Evolutionary conservation across 2,888 invertebrate species (phyloP), one percentile per base, ranked within the genome.

Genomic region (Caenorhabditis parvicauda): DNA sequence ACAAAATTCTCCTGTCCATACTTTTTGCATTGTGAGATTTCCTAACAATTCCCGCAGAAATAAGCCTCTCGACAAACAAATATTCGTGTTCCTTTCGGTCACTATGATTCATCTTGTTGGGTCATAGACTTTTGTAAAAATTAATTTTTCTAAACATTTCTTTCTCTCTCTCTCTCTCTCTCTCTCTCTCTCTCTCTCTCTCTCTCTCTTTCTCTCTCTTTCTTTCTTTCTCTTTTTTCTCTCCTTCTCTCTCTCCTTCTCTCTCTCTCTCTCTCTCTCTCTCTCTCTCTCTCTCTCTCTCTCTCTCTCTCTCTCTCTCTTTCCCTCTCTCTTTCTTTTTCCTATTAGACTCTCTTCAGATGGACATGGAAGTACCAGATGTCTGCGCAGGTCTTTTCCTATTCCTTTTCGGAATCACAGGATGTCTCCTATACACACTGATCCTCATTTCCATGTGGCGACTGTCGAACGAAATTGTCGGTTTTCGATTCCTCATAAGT

Each of bases 391-490:
- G 74, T 12, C 50, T 67, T 24, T 64, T 74, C 39, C 63, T 74
- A 1, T 52, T 74, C 6, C 38, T 71, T 1, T 67, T 71, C 54
- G 74, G 74, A 21, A 50, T 68, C 42, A 35, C 62, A 41, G 74
- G 74, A 43, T 66, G 73, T 43, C 58, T 58, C 12, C 53, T 74
- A 22, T 72, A 74, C 53, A 54, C 60, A 7, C 51, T 72, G 5
- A 71, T 73, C 25, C 63, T 64, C 17, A 39, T 53, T 17, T 63
- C 69, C 12, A 74, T 74, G 74, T 57, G 61, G 54, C 54, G 65
- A 50, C 69, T 74, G 72, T 59, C 64, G 19, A 53, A 58, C 24
- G 74, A 74, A 41, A 74, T 74, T 37, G 74, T 74, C 19, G 74
- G 74, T 24, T 72, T 74, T 48, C 63, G 74, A 14, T 74, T 74